Evolutionary conservation across 2,888 invertebrate species (phyloP).

Genomic region (Callosobruchus maculatus): DNA sequence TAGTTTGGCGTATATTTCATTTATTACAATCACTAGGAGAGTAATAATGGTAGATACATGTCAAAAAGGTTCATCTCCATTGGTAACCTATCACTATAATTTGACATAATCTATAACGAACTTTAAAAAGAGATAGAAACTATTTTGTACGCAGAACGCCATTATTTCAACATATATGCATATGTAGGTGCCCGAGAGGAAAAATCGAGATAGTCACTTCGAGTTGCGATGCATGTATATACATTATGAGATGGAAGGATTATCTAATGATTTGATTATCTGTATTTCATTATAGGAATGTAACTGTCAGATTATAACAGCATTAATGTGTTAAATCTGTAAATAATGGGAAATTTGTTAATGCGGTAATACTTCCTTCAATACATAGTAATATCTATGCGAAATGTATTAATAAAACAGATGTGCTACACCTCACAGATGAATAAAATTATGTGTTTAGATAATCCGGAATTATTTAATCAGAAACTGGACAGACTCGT

Average conservation of each 20-base stretch:
- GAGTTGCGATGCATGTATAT: background rate
- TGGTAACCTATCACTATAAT: too few relatives aligned
- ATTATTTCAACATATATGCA: background rate
- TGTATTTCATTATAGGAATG: background rate
- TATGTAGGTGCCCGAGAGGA: too few relatives aligned
- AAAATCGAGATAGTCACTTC: background rate
- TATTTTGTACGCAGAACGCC: too few relatives aligned
- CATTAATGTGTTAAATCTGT: background rate
- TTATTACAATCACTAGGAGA: too few relatives aligned
- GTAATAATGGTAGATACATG: too few relatives aligned
- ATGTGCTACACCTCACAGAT: background rate
- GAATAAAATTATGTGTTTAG: background rate
- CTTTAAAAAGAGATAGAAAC: too few relatives aligned
- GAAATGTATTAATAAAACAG: background rate
- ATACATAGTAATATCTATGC: background rate
- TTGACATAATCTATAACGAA: too few relatives aligned
- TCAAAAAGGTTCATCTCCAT: too few relatives aligned
- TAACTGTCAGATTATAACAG: background rate
- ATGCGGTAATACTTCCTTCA: background rate
- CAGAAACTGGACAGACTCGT: background rate
- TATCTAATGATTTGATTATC: background rate
- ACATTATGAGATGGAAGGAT: background rate
- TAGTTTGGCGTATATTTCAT: too few relatives aligned
- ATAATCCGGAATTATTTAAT: background rate
- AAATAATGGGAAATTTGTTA: background rate